phyloP scores from a whole-genome alignment of 2,113 vertebrate genomes.

The Galbula dea region DNA sequence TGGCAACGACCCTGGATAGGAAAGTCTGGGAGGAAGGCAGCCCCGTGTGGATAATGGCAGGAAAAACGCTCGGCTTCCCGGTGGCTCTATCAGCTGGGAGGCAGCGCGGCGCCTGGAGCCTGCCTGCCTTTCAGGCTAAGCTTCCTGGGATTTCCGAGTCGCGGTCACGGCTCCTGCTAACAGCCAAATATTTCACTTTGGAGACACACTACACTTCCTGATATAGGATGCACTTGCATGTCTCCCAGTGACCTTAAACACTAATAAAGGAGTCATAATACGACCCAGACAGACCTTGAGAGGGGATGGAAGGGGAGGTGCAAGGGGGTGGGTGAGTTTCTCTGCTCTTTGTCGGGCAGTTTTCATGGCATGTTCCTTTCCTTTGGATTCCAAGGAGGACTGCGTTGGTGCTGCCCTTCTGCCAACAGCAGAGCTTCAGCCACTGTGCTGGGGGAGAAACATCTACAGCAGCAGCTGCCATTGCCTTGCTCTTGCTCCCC shows the following conservation, averaged over 20 bases:
- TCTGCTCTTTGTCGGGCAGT: constrained; percentile 47
- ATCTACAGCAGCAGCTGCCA: neutral
- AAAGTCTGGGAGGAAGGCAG: constrained; percentile 74
- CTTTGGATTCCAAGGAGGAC: constrained; percentile 41
- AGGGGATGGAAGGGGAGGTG: constrained; percentile 51
- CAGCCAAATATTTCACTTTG: constrained; percentile 83
- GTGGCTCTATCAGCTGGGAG: constrained; percentile 72
- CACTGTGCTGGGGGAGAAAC: neutral
- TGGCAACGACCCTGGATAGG: constrained; percentile 45
- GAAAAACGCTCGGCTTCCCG: constrained; percentile 83
- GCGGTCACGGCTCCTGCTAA: constrained; percentile 66
- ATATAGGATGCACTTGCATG: constrained; percentile 90
- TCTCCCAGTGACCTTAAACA: constrained; percentile 86
- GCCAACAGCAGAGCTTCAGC: constrained; percentile 1
- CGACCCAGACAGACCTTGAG: constrained; percentile 71
- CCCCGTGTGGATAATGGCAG: constrained; percentile 83
- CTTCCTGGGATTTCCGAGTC: constrained; percentile 87
- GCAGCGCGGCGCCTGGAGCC: constrained; percentile 80
- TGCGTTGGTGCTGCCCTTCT: no score
- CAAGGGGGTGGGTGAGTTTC: constrained; percentile 2
- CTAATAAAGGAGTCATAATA: constrained; percentile 87
- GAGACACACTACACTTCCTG: constrained; percentile 84
- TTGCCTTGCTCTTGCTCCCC: neutral
- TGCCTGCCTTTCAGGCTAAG: constrained; percentile 72
- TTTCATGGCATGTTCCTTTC: constrained; percentile 18